Base-by-base conservation (phyloP, 2,113 vertebrate genomes). In the Gambusia affinis region DNA sequence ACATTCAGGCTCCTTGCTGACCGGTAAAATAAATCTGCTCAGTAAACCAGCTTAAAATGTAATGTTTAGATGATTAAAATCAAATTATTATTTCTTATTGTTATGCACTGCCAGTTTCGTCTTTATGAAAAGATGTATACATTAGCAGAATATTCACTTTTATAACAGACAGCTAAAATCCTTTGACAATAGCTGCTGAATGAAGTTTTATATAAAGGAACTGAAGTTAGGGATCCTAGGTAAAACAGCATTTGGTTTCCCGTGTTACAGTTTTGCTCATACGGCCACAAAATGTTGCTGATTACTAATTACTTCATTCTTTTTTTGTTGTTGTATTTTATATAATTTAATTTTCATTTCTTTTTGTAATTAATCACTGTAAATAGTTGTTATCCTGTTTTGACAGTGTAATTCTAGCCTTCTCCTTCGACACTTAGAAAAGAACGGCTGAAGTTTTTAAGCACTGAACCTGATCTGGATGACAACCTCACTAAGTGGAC, bases 401-500 rank as follows among this genome's bases (percentile, higher is more conserved):
- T 54, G 4, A 54, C 47, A 37, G 35, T 2, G 33, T 10, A 37
- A 11, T 11, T 37, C 35, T 2, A 37, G 10, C 35, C 10, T 37
- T 35, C 33, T 7, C 19, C 6, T 65, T 62, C 61, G 30, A 67
- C 2, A 60, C 54, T 78, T 17, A 72, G 42, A 75, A 44, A 27
- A 37, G n/a, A 33, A 60, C 67, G 65, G 68, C 51, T 72, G 74
- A 61, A 70, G 60, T 4, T 28, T 80, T 64, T 30, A 68, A 47
- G 8, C 67, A n/a, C 5, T 71, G 24, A 65, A 66, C 72, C 44
- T 78, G 66, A 64, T 19, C 33, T 60, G 74, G 68, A n/a, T 87
- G 63, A 78, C 27, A 74, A 29, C 61, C 39, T 71, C 57, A 29
- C 10, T 67, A 64, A 69, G 67, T 33, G 19, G 15, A 8, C 31